phyloP scores from a whole-genome alignment of 1,140 invertebrate genomes.

The Drosophila mauritiana region DNA sequence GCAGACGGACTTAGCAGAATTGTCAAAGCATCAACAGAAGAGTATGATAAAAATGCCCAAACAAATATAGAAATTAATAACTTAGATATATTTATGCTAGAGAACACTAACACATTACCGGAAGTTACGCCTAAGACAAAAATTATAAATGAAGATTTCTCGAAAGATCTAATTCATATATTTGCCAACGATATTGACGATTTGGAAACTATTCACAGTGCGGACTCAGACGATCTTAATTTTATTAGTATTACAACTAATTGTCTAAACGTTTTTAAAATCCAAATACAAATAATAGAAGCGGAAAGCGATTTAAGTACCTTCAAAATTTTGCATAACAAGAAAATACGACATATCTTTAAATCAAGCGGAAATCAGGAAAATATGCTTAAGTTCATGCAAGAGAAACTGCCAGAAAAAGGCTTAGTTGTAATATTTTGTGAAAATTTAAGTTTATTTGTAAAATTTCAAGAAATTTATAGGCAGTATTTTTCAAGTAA shows the following conservation, averaged over 20 bases:
- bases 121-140: too few species aligned
- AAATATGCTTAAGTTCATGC: constrained; percentile 15
- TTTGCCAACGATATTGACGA: background rate
- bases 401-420: constrained; percentile 12
- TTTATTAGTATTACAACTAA: background rate
- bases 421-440: constrained; percentile 6
- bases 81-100: too few species aligned
- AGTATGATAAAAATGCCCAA: too few species aligned
- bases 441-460: constrained; percentile 19
- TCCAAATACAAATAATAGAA: too few species aligned
- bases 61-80: too few species aligned
- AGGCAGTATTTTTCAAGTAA: constrained; percentile 16
- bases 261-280: too few species aligned
- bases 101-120: too few species aligned
- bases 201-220: background rate
- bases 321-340: constrained; percentile 16
- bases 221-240: constrained; percentile 5
- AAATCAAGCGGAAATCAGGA: constrained; percentile 2
- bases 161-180: too few species aligned
- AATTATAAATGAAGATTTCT: too few species aligned
- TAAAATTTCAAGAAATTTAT: constrained; percentile 13
- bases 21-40: too few species aligned
- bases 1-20: too few species aligned
- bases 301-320: constrained; percentile 10
- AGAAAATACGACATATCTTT: constrained; percentile 9